A percentile compares a stretch with the other conserved stretches of the same genome.
Evolutionary conservation across 2,797 vertebrate genomes (phyloP).

Genomic region (Pteropus rufus): DNA sequence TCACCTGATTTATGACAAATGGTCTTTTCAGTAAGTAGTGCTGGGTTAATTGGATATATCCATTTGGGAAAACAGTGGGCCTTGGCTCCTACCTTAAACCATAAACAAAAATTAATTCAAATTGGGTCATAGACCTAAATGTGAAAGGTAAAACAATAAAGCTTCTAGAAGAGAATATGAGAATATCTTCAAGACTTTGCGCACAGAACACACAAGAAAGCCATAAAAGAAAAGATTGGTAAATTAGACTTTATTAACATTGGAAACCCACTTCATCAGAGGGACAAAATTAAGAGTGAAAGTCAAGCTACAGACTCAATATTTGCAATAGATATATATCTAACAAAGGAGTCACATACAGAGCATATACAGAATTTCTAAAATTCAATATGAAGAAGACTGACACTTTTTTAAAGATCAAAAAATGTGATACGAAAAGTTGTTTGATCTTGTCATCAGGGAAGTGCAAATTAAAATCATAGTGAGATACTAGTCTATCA

Average conservation of each 20-base stretch:
- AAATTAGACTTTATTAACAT: neutral
- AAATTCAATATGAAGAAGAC: neutral
- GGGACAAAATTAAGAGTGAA: neutral
- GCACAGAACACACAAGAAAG: neutral
- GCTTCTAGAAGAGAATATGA: neutral
- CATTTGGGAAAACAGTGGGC: neutral
- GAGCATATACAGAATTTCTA: neutral
- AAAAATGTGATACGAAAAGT: neutral
- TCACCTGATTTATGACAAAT: neutral
- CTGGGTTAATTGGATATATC: neutral
- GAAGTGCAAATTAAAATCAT: neutral
- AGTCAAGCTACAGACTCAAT: neutral
- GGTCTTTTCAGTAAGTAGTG: neutral
- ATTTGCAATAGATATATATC: neutral
- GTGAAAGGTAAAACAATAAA: neutral
- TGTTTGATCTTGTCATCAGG: neutral
- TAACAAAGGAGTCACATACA: neutral
- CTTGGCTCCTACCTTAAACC: neutral
- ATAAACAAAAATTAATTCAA: neutral
- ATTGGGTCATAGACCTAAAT: neutral
- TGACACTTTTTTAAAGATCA: neutral
- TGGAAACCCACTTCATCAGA: neutral
- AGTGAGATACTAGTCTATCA: neutral
- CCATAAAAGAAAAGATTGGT: neutral
- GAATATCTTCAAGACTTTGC: neutral